Evolutionary conservation across 1,140 invertebrate genomes (phyloP).

Genomic region (Aricia agestis): DNA sequence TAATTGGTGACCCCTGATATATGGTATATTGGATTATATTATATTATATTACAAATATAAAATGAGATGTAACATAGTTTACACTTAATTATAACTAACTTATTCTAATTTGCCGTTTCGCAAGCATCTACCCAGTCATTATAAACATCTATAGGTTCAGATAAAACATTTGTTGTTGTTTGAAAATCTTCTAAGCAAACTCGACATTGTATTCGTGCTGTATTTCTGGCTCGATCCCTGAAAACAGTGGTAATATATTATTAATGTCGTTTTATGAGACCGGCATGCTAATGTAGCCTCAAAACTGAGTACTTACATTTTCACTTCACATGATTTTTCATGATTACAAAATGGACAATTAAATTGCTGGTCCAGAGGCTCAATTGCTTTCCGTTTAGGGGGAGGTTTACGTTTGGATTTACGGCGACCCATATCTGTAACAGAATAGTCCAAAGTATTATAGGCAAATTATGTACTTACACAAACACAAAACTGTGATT

Average conservation of each 20-base stretch:
- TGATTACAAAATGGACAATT: slow-evolving; percentile 99
- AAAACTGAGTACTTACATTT: slow-evolving; percentile 90
- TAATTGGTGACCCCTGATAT: too few relatives aligned
- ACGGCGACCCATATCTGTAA: slow-evolving; percentile 87
- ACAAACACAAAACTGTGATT: not conserved
- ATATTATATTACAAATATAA: not conserved
- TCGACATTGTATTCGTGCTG: slow-evolving; percentile 94
- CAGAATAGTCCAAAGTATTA: not conserved
- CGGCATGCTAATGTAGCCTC: not conserved
- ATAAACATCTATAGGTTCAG: slow-evolving; percentile 98
- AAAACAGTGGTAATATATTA: slow-evolving; percentile 23
- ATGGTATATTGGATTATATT: too few relatives aligned
- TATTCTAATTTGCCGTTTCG: slow-evolving; percentile 75
- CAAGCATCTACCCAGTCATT: slow-evolving; percentile 99
- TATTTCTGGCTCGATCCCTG: slow-evolving; percentile 96
- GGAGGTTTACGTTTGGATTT: slow-evolving; percentile 99
- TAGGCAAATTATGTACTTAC: not conserved
- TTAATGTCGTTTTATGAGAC: not conserved
- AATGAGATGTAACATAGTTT: not conserved
- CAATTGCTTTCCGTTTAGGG: slow-evolving; percentile 94
- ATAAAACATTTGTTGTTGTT: slow-evolving; percentile 96
- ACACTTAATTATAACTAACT: not conserved
- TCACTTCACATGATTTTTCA: slow-evolving; percentile 99
- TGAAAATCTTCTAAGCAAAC: slow-evolving; percentile 98
- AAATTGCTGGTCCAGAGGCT: slow-evolving; percentile 96